phyloP scores from a whole-genome alignment of 2,888 invertebrate species.

The Erebia palarica region DNA sequence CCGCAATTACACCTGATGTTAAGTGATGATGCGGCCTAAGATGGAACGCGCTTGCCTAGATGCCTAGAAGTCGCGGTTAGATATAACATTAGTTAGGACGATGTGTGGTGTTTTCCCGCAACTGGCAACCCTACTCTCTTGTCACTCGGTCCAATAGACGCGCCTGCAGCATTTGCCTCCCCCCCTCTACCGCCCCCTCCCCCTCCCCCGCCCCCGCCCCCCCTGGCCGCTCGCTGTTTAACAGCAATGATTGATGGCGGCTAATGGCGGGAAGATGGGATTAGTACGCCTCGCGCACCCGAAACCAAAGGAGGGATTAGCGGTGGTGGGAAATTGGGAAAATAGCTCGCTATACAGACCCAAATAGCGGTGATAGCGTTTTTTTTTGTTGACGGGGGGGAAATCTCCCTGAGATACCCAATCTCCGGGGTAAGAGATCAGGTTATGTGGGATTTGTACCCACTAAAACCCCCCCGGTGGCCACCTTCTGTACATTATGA shows the following conservation, averaged over 20 bases:
- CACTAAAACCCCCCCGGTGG: too few relatives aligned
- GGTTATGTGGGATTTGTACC: too few relatives aligned
- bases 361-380: too few relatives aligned
- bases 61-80: too few relatives aligned
- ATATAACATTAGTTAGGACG: neutral
- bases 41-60: too few relatives aligned
- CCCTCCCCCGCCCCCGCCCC: neutral
- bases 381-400: too few relatives aligned
- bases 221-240: slow-evolving; percentile 46
- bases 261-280: slow-evolving; percentile 51
- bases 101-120: neutral
- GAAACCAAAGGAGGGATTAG: slow-evolving; percentile 11
- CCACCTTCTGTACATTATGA: too few relatives aligned
- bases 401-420: too few relatives aligned
- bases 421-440: too few relatives aligned
- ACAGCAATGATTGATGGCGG: slow-evolving; percentile 56
- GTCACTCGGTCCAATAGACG: slow-evolving; percentile 56
- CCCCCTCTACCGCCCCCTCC: slow-evolving; percentile 18
- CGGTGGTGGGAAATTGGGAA: neutral
- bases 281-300: slow-evolving; percentile 33
- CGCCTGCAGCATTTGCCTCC: slow-evolving; percentile 46
- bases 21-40: too few relatives aligned
- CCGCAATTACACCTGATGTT: too few relatives aligned
- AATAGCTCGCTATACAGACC: neutral
- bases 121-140: slow-evolving; percentile 42